Percentiles rank a stretch among this genome's conserved stretches.
Evolutionary conservation across 2,888 invertebrate species (phyloP).

Genomic region (Erannis defoliaria): DNA sequence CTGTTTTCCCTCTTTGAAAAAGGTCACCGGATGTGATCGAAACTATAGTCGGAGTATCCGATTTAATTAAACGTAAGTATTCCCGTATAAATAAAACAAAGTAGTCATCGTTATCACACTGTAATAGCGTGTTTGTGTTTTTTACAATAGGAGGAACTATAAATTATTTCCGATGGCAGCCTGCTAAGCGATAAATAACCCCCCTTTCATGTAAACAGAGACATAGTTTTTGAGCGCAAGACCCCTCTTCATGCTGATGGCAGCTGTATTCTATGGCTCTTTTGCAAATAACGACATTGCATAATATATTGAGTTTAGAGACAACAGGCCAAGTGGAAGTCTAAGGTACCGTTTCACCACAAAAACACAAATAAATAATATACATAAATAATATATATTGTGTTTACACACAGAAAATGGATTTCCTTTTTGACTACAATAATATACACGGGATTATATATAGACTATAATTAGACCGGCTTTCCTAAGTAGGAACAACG

Average conservation of each 20-base stretch:
- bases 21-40: too few relatives aligned
- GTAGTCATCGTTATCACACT: background rate
- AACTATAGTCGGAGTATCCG: too few relatives aligned
- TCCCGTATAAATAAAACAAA: too few relatives aligned
- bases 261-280: conserved; percentile 64
- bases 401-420: too few relatives aligned
- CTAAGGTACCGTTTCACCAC: background rate
- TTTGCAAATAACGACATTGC: conserved; percentile 69
- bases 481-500: conserved; percentile 14
- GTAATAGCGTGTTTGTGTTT: background rate
- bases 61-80: background rate
- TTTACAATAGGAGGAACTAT: background rate
- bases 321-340: background rate
- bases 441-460: too few relatives aligned
- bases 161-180: conserved; percentile 47
- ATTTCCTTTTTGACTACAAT: too few relatives aligned
- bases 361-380: background rate
- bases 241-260: conserved; percentile 71
- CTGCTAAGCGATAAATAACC: conserved; percentile 60
- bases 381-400: too few relatives aligned
- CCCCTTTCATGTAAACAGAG: conserved; percentile 59
- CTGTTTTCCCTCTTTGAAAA: too few relatives aligned
- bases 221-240: conserved; percentile 57
- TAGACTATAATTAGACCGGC: conserved; percentile 8
- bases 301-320: conserved; percentile 58